A percentile compares a stretch with the other conserved stretches of the same genome.
Conservation (phyloP, 2,888 invertebrate species). For the Dinocampus coccinellae region DNA sequence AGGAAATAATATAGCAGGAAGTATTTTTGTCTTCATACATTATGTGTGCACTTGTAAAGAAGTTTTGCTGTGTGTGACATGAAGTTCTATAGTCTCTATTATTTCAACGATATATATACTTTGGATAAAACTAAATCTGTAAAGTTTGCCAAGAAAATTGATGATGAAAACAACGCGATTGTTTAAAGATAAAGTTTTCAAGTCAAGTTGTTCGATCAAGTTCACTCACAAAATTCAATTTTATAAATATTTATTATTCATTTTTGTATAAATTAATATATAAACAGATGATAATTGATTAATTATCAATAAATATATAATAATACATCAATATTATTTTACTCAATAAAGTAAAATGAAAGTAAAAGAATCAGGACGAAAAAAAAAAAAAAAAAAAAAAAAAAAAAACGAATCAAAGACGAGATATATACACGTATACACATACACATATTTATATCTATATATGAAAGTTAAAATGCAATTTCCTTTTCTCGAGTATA, state of each 20-base stretch:
- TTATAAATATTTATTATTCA: constrained; percentile 38
- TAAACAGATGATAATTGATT: background rate
- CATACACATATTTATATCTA: background rate
- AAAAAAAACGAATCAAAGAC: background rate
- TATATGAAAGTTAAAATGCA: background rate
- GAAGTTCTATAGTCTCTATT: constrained; percentile 47
- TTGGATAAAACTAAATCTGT: constrained; percentile 40
- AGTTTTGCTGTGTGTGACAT: constrained; percentile 34
- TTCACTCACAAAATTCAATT: constrained; percentile 45
- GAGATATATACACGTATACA: too few relatives aligned
- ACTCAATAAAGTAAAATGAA: constrained; percentile 9
- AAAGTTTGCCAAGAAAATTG: constrained; percentile 42
- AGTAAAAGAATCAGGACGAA: too few relatives aligned
- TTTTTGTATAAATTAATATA: constrained; percentile 3
- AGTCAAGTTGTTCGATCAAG: constrained; percentile 44
- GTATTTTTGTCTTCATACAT: constrained; percentile 41
- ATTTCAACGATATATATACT: background rate
- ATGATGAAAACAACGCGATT: constrained; percentile 9
- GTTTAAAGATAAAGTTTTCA: constrained; percentile 1
- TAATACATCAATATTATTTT: constrained; percentile 39
- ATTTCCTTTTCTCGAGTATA: background rate
- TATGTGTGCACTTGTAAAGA: constrained; percentile 46
- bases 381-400: too few relatives aligned
- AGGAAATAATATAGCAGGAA: constrained; percentile 4
- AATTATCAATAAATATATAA: background rate